Evolutionary conservation across 2,888 invertebrate species (phyloP).

Genomic region (Agriotes lineatus): DNA sequence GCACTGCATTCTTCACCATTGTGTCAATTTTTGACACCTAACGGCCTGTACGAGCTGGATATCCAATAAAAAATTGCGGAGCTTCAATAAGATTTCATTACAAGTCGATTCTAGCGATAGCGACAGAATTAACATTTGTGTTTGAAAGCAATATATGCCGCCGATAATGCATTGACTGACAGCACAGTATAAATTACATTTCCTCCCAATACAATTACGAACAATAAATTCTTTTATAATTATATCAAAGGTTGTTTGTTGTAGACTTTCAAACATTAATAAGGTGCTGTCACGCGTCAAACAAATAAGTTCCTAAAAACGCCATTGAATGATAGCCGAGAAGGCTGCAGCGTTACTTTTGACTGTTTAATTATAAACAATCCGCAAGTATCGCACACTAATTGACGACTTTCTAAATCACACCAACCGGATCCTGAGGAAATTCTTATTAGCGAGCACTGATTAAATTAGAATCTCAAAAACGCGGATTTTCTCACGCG

Average conservation of each 20-base stretch:
- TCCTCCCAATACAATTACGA: slow-evolving; percentile 14
- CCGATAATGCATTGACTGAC: slow-evolving; percentile 20
- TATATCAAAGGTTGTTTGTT: slow-evolving; percentile 28
- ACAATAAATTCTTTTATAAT: slow-evolving; percentile 30
- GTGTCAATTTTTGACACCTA: too few relatives aligned
- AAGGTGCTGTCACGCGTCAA: slow-evolving; percentile 22
- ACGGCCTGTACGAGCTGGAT: too few relatives aligned
- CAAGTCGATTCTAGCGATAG: too few relatives aligned
- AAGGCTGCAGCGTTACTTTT: background rate
- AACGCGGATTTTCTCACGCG: too few relatives aligned
- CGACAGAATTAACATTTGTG: background rate
- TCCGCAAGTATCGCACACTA: background rate
- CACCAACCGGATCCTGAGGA: background rate
- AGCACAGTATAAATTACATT: slow-evolving; percentile 25
- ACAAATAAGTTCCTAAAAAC: slow-evolving; percentile 14
- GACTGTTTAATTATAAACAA: slow-evolving; percentile 21
- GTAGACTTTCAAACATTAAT: slow-evolving; percentile 21
- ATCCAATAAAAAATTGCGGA: too few relatives aligned
- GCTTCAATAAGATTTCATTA: too few relatives aligned
- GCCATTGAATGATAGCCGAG: slow-evolving; percentile 10
- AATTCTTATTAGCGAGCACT: too few relatives aligned
- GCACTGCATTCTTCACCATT: too few relatives aligned
- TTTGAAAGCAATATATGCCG: slow-evolving; percentile 10
- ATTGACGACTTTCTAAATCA: slow-evolving; percentile 15
- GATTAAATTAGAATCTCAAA: too few relatives aligned